These are phyloP conservation scores for Caenorhabditis elegans DNA, from an alignment of 1,140 invertebrate species.

Conservation along the genomic window DNA sequence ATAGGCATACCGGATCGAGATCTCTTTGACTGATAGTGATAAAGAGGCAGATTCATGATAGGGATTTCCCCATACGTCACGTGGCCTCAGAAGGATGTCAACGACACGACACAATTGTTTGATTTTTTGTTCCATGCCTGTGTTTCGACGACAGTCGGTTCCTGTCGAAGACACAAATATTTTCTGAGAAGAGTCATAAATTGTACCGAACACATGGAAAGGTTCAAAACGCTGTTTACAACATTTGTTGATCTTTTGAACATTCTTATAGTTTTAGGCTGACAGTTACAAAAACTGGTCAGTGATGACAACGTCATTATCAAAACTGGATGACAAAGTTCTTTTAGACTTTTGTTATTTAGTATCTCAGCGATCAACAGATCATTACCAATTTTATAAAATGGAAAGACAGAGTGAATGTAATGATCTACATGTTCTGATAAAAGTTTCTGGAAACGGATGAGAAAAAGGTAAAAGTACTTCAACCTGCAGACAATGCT, in stretches of 20 bases:
- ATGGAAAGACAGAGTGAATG: too few species aligned
- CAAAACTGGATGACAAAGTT: background rate
- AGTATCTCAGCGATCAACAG: background rate
- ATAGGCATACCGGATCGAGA: conserved; percentile 1
- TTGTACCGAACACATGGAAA: background rate
- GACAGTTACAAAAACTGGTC: background rate
- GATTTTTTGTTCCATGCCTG: background rate
- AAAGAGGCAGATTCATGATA: background rate
- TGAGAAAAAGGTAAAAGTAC: too few species aligned
- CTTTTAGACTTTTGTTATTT: background rate
- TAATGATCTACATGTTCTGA: too few species aligned
- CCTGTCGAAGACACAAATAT: background rate
- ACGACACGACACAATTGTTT: background rate
- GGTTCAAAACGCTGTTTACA: background rate
- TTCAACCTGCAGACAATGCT: too few species aligned
- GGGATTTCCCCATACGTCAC: conserved; percentile 30
- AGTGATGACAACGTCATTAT: background rate
- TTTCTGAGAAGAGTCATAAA: background rate
- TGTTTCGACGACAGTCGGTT: background rate
- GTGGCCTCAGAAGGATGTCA: background rate
- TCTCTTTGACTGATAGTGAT: background rate
- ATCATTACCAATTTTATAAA: background rate
- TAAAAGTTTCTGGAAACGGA: background rate
- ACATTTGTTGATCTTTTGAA: background rate
- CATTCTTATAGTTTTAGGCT: too few species aligned